Base-by-base conservation (phyloP, 2,797 vertebrate genomes). In the Gadopsis bispinosus region DNA sequence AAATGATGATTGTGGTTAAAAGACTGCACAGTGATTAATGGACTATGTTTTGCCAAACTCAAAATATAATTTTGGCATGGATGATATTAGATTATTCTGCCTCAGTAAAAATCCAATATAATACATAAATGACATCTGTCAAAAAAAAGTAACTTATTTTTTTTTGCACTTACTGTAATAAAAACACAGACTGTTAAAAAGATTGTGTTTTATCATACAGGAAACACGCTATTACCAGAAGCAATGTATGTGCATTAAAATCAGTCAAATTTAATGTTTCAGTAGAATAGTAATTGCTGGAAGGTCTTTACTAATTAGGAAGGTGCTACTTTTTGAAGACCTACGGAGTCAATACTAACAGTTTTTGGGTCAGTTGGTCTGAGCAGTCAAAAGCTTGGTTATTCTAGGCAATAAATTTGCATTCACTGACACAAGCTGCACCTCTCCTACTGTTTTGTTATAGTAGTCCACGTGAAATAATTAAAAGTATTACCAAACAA, bases 221-320 rank as follows among this genome's bases (percentile, higher is more conserved):
- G 54, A 60, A 48, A 69, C 12, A n/a, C 66, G 47, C 64, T n/a
- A 20, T 74, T 6, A 65, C 70, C 31, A 59, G 4, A n/a, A 33
- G n/a, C 45, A 10, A 20, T 1, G 26, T 3, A 74, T 66, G 59
- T 78, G 29, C 65, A 78, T 69, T 64, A 65, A 73, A 64, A 56
- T 81, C 50, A 69, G 26, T 41, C 20, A 29, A 20, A 50, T 51
- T n/a, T 19, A 51, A 37, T 62, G 31, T 58, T 43, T 50, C 11
- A 43, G 47, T 19, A 29, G 31, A 17, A 62, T 0, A 53, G 22
- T 41, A 65, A 65, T 59, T 37, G 51, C 35, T 58, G 26, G 35
- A 65, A 59, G 19, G 53, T 55, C 51, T 56, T 48, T 19, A 55
- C 41, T 55, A 58, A 45, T 7, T 19, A 39, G 19, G 17, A 43